Conservation (phyloP, 2,888 invertebrate species). For the Dryomyza anilis region DNA sequence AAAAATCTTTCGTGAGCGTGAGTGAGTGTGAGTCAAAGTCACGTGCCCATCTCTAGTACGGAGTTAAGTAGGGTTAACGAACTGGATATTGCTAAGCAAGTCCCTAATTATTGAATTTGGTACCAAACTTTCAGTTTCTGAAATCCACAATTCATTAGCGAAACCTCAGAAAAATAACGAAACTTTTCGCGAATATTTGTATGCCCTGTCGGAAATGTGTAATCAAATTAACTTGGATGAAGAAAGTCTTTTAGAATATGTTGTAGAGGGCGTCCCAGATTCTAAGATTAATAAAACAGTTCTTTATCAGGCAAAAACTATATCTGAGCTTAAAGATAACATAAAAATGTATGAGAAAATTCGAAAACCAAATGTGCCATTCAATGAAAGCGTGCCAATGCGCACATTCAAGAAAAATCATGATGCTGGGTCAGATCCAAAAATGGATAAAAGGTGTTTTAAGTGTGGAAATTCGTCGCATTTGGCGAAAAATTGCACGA, state of each 20-base stretch:
- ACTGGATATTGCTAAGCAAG: constrained; percentile 21
- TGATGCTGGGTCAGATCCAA: not conserved
- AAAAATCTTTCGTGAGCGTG: too few relatives aligned
- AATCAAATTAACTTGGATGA: not conserved
- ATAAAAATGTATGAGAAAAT: not conserved
- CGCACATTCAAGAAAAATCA: not conserved
- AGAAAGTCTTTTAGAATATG: too few relatives aligned
- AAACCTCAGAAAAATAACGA: constrained; percentile 13
- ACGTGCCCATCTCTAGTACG: too few relatives aligned
- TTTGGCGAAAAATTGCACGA: not conserved
- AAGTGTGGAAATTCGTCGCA: not conserved
- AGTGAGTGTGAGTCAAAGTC: too few relatives aligned
- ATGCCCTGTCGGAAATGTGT: not conserved
- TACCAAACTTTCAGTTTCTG: not conserved
- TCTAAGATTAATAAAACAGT: too few relatives aligned
- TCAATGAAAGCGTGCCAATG: not conserved
- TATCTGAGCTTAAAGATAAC: not conserved
- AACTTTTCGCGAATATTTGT: constrained; percentile 19
- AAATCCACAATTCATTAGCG: constrained; percentile 13
- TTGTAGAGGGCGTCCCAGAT: too few relatives aligned
- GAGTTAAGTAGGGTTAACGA: constrained; percentile 13
- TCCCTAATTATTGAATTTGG: constrained; percentile 16
- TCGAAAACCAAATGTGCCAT: not conserved
- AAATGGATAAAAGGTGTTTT: not conserved
- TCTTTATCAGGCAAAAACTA: not conserved